Conservation (phyloP, 2,797 vertebrate genomes). For the Sciaenops ocellatus region DNA sequence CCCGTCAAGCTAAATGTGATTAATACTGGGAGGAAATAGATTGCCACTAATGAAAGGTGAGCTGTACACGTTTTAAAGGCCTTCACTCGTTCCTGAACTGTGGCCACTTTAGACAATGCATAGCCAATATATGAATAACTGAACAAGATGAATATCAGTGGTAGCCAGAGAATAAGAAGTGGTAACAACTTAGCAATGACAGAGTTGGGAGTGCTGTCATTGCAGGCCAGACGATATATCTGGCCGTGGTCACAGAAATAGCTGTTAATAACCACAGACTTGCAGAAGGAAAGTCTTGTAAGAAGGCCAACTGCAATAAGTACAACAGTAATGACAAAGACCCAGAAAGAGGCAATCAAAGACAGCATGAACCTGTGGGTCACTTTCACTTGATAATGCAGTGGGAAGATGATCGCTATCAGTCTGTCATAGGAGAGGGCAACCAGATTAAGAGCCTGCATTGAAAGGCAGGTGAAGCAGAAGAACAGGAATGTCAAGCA, state of each 20-base stretch:
- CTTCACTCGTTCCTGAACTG: slow-evolving; percentile 47
- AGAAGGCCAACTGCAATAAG: slow-evolving; percentile 52
- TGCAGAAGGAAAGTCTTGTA: slow-evolving; percentile 74
- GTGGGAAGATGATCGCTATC: slow-evolving; percentile 74
- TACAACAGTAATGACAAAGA: not conserved
- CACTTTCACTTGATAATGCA: slow-evolving; percentile 67
- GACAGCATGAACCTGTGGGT: slow-evolving; percentile 63
- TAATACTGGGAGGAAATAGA: slow-evolving; percentile 69
- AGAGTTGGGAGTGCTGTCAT: slow-evolving; percentile 43
- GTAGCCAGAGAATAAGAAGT: slow-evolving; percentile 46
- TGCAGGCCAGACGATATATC: slow-evolving; percentile 68
- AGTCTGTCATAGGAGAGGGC: slow-evolving; percentile 73
- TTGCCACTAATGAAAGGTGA: slow-evolving; percentile 67
- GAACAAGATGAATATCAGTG: slow-evolving; percentile 51
- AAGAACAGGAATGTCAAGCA: slow-evolving; percentile 64
- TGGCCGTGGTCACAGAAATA: slow-evolving; percentile 79
- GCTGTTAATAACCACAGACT: slow-evolving; percentile 69
- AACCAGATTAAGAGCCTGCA: slow-evolving; percentile 75
- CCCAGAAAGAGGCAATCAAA: slow-evolving; percentile 47
- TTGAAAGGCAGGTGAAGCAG: slow-evolving; percentile 44
- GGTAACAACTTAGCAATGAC: not conserved
- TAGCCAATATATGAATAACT: slow-evolving; percentile 65
- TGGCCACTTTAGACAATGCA: slow-evolving; percentile 58
- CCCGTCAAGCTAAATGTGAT: slow-evolving; percentile 49
- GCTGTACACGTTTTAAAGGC: slow-evolving; percentile 71